Conservation (phyloP, 1,140 invertebrate species). For the Caerostris extrusa region DNA sequence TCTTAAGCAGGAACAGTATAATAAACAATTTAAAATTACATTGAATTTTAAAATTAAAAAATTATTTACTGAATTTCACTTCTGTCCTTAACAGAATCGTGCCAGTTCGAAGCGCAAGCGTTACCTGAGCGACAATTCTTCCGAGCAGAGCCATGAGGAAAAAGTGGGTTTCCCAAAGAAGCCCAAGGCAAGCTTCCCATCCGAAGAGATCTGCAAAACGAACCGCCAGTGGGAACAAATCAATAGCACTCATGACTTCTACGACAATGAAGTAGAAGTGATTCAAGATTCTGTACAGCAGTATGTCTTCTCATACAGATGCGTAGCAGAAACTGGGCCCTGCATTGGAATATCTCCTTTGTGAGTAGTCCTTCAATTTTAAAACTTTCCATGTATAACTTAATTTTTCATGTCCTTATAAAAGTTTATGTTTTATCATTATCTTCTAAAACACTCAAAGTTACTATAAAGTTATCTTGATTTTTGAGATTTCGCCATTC, state of each 20-base stretch:
- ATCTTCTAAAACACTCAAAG: too few relatives aligned
- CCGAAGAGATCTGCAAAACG: conserved; percentile 79
- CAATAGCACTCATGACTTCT: conserved; percentile 79
- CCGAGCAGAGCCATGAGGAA: conserved; percentile 7
- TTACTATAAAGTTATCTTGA: too few relatives aligned
- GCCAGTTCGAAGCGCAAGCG: conserved; percentile 61
- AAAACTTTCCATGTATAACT: neutral
- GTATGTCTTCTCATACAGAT: conserved; percentile 79
- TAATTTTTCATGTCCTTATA: neutral
- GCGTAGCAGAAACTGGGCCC: conserved; percentile 66
- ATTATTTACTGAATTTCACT: neutral
- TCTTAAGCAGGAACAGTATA: too few relatives aligned
- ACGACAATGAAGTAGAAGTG: conserved; percentile 78
- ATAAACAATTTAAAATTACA: neutral
- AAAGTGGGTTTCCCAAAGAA: conserved; percentile 48
- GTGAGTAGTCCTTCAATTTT: conserved; percentile 49
- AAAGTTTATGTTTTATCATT: neutral
- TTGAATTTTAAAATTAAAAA: neutral
- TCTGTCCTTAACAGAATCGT: neutral
- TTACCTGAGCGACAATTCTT: conserved; percentile 39
- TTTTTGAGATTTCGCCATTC: too few relatives aligned
- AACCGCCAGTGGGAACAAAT: conserved; percentile 79
- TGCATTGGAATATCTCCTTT: conserved; percentile 74
- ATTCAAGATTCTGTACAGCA: conserved; percentile 79
- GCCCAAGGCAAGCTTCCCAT: conserved; percentile 69